Evolutionary conservation across 2,888 invertebrate genomes (phyloP).

Genomic region (Taphrorychus bicolor): DNA sequence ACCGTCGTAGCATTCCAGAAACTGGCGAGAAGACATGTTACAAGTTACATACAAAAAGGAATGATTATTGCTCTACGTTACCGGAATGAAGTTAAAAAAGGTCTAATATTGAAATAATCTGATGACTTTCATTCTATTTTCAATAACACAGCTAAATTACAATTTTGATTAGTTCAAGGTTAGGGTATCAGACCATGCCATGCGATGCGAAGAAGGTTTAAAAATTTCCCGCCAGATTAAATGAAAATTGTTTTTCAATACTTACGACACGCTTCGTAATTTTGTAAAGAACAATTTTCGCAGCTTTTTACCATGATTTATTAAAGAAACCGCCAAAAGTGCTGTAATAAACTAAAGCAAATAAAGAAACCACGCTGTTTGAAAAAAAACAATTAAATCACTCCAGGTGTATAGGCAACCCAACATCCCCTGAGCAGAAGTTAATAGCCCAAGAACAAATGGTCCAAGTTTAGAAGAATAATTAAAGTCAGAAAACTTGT

Average conservation of each 20-base stretch:
- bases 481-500: too few species aligned
- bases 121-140: constrained; percentile 50
- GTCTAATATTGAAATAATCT: constrained; percentile 36
- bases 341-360: background rate
- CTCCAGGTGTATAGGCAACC: constrained; percentile 1
- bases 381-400: background rate
- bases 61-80: constrained; percentile 26
- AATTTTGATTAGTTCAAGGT: constrained; percentile 46
- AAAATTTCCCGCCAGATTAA: constrained; percentile 31
- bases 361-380: background rate
- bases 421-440: background rate
- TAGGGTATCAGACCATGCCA: constrained; percentile 22
- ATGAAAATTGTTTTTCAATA: background rate
- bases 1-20: constrained; percentile 36
- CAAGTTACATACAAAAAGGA: background rate
- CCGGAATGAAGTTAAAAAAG: constrained; percentile 19
- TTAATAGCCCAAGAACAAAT: background rate
- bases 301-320: constrained; percentile 1
- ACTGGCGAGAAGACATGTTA: constrained; percentile 12
- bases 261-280: constrained; percentile 6
- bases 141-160: constrained; percentile 47
- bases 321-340: too few species aligned
- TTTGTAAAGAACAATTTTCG: background rate
- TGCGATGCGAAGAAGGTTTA: constrained; percentile 4
- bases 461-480: too few species aligned